A percentile compares a stretch with the other conserved stretches of the same genome.
These are phyloP conservation scores for Drosophila guanche DNA, from an alignment of 1,140 invertebrate genomes.

Conservation along the genomic window DNA sequence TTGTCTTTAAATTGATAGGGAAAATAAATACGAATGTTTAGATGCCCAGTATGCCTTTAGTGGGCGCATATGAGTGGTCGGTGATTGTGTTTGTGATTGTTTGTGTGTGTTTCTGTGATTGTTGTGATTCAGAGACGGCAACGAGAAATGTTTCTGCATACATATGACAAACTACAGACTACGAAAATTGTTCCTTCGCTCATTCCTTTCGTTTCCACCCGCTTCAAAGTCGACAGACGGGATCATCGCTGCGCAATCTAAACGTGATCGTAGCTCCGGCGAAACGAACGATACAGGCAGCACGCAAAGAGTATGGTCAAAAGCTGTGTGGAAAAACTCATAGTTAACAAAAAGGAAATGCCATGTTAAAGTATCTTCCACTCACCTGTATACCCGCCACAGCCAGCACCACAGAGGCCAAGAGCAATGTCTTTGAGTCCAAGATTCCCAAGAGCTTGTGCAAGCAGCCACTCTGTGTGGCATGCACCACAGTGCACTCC, in stretches of 20 bases:
- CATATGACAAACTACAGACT: constrained; percentile 60
- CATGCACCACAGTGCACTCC: constrained; percentile 85
- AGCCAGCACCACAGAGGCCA: constrained; percentile 90
- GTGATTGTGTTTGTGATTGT: constrained; percentile 11
- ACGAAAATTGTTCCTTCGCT: constrained; percentile 30
- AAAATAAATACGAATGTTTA: no score
- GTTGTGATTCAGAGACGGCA: constrained; percentile 33
- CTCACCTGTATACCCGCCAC: constrained; percentile 90
- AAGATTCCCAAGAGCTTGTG: constrained; percentile 86
- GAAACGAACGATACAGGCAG: constrained; percentile 93
- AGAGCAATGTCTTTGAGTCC: constrained; percentile 88
- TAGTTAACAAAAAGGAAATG: neutral
- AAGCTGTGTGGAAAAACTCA: constrained; percentile 86
- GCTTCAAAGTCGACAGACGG: constrained; percentile 60
- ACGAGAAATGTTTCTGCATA: constrained; percentile 40
- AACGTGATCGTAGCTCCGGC: constrained; percentile 95
- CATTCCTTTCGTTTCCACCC: neutral
- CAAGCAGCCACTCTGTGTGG: constrained; percentile 87
- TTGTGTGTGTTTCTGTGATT: constrained; percentile 9
- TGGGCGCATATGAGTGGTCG: constrained; percentile 24
- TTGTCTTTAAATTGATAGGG: no score
- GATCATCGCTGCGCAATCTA: constrained; percentile 85
- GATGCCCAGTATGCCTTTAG: constrained; percentile 13
- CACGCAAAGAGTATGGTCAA: constrained; percentile 95
- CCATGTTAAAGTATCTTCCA: neutral